Base-by-base conservation (phyloP, 2,113 vertebrate species). In the Campylomormyrus numenius region DNA sequence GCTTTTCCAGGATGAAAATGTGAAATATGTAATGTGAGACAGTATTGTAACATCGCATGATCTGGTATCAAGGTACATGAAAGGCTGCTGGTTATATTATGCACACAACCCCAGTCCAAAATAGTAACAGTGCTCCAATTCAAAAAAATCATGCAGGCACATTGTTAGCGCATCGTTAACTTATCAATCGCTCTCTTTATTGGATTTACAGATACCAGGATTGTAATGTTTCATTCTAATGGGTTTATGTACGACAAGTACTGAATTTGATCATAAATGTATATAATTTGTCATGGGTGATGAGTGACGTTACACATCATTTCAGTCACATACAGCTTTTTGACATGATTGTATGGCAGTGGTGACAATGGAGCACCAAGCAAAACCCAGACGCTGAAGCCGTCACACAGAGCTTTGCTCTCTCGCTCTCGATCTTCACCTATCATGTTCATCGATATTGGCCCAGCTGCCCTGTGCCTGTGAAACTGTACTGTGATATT, bases 401-500 rank as follows among this genome's bases (percentile, higher is more conserved):
- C 87, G 53, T 80, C 74, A 52, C 80, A 17, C 77, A 11, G 80
- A 88, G 89, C 89, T 70, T 90, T 49, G 70, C 90, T 70, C 35
- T 58, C 50, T 11, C 24, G 50, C 42, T 90, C 46, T 70, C 84
- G 35, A 89, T 45, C 88, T 86, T 87, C 91, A 86, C 74, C 86
- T 87, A 42, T 92, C 31, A 39, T 35, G 56, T 58, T 42, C 90
- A 87, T 91, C 91, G 91, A 49, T 91, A 89, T 89, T 74, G 90
- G 90, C 85, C 86, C 91, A 85, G 74, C 90, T 88, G 70, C 92
- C 88, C 85, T 89, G 91, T 92, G 91, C 92, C 91, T 92, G 90
- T 90, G 89, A 92, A 92, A 91, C 58, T 93, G 91, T 93, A 80
- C 74, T 80, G 74, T 80, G 74, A 80, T 80, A 92, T 91, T 90